Conservation (phyloP, 2,888 invertebrate genomes). For the Patella ulyssiponensis region DNA sequence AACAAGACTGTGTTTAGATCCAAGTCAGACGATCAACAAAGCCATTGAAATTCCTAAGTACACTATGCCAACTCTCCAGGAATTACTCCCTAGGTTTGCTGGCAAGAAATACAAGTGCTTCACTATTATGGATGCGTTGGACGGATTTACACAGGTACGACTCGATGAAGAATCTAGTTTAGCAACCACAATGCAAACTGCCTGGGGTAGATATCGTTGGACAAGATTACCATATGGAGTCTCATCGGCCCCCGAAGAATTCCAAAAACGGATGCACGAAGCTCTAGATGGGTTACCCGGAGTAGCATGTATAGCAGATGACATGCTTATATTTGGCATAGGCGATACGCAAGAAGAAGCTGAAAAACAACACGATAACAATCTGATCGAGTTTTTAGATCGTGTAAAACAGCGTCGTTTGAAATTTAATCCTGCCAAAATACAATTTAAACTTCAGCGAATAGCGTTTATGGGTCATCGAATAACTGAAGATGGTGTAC, state of each 20-base stretch:
- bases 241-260: conserved; percentile 36
- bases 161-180: conserved; percentile 38
- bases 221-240: conserved; percentile 37
- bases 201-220: conserved; percentile 38
- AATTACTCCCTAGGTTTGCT: too few relatives aligned
- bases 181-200: conserved; percentile 31
- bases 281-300: conserved; percentile 36
- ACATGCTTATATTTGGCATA: conserved; percentile 37
- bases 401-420: conserved; percentile 32
- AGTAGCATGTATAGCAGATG: conserved; percentile 39
- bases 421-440: conserved; percentile 33
- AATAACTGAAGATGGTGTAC: conserved; percentile 29
- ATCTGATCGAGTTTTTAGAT: conserved; percentile 27
- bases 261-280: conserved; percentile 37
- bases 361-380: conserved; percentile 35
- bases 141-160: conserved; percentile 37
- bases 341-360: background rate
- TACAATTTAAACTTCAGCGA: conserved; percentile 11
- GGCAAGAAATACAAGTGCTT: too few relatives aligned
- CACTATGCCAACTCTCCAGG: too few relatives aligned
- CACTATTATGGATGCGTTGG: too few relatives aligned
- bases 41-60: too few relatives aligned
- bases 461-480: conserved; percentile 38
- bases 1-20: too few relatives aligned
- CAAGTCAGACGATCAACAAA: too few relatives aligned